Percentiles rank a stretch among this genome's conserved stretches.
Conservation (phyloP, 2,888 invertebrate genomes). For the Diabrotica balteata region DNA sequence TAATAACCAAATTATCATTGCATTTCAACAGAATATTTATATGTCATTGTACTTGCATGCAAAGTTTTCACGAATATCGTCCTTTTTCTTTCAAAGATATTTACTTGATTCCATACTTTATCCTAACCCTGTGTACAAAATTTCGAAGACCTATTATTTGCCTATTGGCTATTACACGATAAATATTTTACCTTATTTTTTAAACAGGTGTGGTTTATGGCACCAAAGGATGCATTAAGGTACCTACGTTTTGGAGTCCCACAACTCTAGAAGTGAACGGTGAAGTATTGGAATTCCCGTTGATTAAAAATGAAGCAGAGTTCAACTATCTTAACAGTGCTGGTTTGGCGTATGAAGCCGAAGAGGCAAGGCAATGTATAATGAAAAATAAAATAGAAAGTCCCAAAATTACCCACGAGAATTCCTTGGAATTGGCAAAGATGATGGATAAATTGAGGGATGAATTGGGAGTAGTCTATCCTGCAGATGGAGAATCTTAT, state of each 20-base stretch:
- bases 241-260: conserved; percentile 78
- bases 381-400: conserved; percentile 74
- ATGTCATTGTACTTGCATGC: too few species aligned
- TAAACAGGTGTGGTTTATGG: conserved; percentile 65
- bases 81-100: too few species aligned
- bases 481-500: conserved; percentile 12
- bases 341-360: conserved; percentile 79
- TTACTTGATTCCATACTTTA: too few species aligned
- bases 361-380: conserved; percentile 77
- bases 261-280: conserved; percentile 70
- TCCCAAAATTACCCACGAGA: conserved; percentile 70
- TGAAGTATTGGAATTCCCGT: conserved; percentile 67
- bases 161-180: too few species aligned
- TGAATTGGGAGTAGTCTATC: conserved; percentile 40
- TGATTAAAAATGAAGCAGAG: conserved; percentile 68
- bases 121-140: too few species aligned
- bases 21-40: too few species aligned
- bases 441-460: conserved; percentile 76
- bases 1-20: too few species aligned
- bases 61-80: too few species aligned
- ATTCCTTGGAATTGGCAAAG: conserved; percentile 73
- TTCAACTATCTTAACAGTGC: conserved; percentile 69
- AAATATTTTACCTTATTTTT: too few species aligned
- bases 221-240: conserved; percentile 71
- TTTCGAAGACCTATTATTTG: too few species aligned